phyloP scores from a whole-genome alignment of 2,113 vertebrate species.

The Pelmatolapia mariae region DNA sequence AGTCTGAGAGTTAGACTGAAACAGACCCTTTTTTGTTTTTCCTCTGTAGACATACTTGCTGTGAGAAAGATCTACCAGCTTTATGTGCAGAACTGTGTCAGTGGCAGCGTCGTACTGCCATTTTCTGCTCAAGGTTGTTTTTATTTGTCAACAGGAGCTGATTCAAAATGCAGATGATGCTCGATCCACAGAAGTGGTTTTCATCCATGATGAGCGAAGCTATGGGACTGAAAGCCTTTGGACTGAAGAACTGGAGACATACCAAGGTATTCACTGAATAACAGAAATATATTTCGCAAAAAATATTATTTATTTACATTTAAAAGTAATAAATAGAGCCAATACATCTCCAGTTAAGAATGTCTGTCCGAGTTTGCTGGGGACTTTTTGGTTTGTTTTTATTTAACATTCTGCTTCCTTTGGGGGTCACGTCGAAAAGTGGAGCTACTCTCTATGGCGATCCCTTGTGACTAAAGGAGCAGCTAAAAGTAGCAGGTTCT shows the following conservation, averaged over 20 bases:
- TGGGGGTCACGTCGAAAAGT: background rate
- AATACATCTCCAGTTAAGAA: background rate
- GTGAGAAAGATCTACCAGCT: background rate
- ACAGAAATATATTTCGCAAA: background rate
- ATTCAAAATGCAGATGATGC: slow-evolving; percentile 85
- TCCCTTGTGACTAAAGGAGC: background rate
- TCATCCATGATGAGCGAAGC: slow-evolving; percentile 73
- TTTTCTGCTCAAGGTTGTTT: background rate
- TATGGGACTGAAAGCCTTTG: slow-evolving; percentile 63
- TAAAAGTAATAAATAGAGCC: background rate
- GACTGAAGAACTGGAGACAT: slow-evolving; percentile 58
- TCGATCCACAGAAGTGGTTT: slow-evolving; percentile 68
- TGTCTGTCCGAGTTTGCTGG: background rate
- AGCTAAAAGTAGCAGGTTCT: background rate
- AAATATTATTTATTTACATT: background rate
- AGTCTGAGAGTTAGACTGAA: background rate
- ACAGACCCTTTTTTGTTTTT: background rate
- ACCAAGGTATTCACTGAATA: slow-evolving; percentile 70
- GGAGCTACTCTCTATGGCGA: background rate
- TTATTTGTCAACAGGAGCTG: slow-evolving; percentile 68
- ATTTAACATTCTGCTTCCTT: background rate
- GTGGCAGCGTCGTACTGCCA: background rate
- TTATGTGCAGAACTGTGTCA: background rate
- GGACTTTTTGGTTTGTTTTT: background rate
- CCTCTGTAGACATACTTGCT: background rate